phyloP scores from a whole-genome alignment of 2,888 invertebrate species.

The Drosophila aldrichi region DNA sequence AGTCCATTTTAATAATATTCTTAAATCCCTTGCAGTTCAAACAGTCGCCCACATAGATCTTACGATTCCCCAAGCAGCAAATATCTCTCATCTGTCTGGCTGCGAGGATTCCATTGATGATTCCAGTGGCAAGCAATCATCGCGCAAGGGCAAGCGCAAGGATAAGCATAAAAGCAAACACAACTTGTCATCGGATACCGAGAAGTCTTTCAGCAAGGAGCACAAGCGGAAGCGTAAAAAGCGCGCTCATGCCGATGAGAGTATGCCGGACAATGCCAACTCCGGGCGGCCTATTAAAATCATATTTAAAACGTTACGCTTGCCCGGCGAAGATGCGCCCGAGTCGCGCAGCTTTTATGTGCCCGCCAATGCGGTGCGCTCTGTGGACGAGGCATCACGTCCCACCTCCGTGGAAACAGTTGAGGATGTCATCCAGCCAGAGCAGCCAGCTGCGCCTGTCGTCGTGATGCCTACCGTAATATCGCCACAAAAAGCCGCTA shows the following conservation, averaged over 20 bases:
- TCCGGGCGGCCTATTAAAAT: slow-evolving; percentile 89
- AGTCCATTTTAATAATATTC: not conserved
- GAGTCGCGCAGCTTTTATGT: slow-evolving; percentile 93
- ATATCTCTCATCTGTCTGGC: slow-evolving; percentile 48
- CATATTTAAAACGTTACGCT: slow-evolving; percentile 86
- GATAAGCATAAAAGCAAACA: slow-evolving; percentile 92
- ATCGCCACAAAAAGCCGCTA: slow-evolving; percentile 24
- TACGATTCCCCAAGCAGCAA: slow-evolving; percentile 44
- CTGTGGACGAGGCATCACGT: slow-evolving; percentile 83
- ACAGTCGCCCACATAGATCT: slow-evolving; percentile 23
- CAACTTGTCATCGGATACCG: slow-evolving; percentile 84
- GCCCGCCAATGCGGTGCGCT: slow-evolving; percentile 87
- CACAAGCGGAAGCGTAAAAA: slow-evolving; percentile 93
- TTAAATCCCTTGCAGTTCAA: slow-evolving; percentile 29
- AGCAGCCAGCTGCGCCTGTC: slow-evolving; percentile 9
- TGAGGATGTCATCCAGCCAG: slow-evolving; percentile 73
- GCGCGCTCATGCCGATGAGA: slow-evolving; percentile 87
- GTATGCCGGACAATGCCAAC: slow-evolving; percentile 47
- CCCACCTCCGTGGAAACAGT: slow-evolving; percentile 85
- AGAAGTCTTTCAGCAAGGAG: slow-evolving; percentile 89
- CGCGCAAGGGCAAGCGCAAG: slow-evolving; percentile 89
- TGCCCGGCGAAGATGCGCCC: slow-evolving; percentile 89
- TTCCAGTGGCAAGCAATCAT: slow-evolving; percentile 66
- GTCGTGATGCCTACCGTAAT: slow-evolving; percentile 15
- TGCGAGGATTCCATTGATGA: slow-evolving; percentile 73